Evolutionary conservation across 2,113 vertebrate species (phyloP).

Genomic region (Panthera uncia): DNA sequence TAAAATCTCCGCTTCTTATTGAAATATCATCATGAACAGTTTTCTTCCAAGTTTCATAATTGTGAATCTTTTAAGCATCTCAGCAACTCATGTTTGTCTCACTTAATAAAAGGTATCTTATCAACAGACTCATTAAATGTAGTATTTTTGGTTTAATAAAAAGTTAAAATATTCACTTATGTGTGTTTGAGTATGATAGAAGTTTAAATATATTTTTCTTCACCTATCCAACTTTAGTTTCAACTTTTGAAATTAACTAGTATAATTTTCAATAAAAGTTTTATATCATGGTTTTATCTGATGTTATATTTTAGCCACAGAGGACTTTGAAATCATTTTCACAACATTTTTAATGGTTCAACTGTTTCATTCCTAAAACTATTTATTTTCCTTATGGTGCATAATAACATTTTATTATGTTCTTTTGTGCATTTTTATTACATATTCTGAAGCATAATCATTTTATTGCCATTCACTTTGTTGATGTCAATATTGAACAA

Average conservation of each 20-base stretch:
- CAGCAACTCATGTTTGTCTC: not conserved
- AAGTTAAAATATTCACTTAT: not conserved
- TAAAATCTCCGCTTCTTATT: not conserved
- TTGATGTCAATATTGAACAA: slow-evolving; percentile 79
- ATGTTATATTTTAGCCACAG: slow-evolving; percentile 29
- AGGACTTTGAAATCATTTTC: slow-evolving; percentile 32
- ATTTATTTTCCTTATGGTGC: slow-evolving; percentile 78
- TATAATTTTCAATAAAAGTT: slow-evolving; percentile 20
- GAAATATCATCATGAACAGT: not conserved
- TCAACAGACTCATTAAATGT: not conserved
- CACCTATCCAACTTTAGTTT: not conserved
- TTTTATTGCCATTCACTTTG: slow-evolving; percentile 78
- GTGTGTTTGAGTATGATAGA: not conserved
- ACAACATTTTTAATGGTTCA: slow-evolving; percentile 59
- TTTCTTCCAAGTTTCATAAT: not conserved
- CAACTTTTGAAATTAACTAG: not conserved
- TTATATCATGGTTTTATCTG: slow-evolving; percentile 40
- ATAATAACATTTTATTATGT: slow-evolving; percentile 80
- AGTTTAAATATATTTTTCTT: slow-evolving; percentile 6
- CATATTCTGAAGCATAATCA: slow-evolving; percentile 74
- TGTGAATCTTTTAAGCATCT: not conserved
- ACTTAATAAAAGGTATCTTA: not conserved
- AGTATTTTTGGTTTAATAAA: not conserved
- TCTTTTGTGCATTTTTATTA: slow-evolving; percentile 82
- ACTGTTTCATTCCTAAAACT: slow-evolving; percentile 75